Evolutionary conservation across 2,888 invertebrate genomes (phyloP).

Genomic region (Caenorhabditis plicata): DNA sequence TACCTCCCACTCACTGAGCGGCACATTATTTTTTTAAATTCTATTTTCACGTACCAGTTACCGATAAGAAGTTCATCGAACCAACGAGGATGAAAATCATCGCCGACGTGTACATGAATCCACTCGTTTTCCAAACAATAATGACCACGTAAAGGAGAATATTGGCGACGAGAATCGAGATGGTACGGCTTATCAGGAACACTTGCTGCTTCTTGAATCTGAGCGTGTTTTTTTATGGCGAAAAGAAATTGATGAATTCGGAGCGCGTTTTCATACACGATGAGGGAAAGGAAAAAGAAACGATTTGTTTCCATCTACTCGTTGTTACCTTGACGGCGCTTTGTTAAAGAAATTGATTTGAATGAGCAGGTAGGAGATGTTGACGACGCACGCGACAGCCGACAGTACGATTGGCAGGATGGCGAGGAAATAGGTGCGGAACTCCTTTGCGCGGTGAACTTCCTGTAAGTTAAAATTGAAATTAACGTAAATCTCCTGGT

Average conservation of each 20-base stretch:
- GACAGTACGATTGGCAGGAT: slow-evolving; percentile 58
- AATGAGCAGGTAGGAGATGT: slow-evolving; percentile 46
- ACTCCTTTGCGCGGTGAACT: slow-evolving; percentile 59
- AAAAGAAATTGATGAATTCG: neutral
- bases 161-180: slow-evolving; percentile 51
- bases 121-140: slow-evolving; percentile 55
- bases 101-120: slow-evolving; percentile 55
- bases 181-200: slow-evolving; percentile 53
- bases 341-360: slow-evolving; percentile 31
- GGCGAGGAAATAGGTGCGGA: slow-evolving; percentile 58
- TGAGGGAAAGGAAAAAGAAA: neutral
- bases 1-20: neutral
- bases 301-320: neutral
- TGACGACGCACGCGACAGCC: slow-evolving; percentile 49
- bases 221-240: slow-evolving; percentile 1
- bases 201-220: slow-evolving; percentile 57
- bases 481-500: neutral
- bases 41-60: slow-evolving; percentile 47
- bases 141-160: slow-evolving; percentile 56
- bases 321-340: slow-evolving; percentile 26
- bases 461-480: slow-evolving; percentile 32
- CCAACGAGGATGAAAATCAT: slow-evolving; percentile 57
- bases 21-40: neutral
- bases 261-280: neutral
- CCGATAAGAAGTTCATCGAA: slow-evolving; percentile 49